phyloP scores from a whole-genome alignment of 2,797 vertebrate species.

The Eremophila alpestris region DNA sequence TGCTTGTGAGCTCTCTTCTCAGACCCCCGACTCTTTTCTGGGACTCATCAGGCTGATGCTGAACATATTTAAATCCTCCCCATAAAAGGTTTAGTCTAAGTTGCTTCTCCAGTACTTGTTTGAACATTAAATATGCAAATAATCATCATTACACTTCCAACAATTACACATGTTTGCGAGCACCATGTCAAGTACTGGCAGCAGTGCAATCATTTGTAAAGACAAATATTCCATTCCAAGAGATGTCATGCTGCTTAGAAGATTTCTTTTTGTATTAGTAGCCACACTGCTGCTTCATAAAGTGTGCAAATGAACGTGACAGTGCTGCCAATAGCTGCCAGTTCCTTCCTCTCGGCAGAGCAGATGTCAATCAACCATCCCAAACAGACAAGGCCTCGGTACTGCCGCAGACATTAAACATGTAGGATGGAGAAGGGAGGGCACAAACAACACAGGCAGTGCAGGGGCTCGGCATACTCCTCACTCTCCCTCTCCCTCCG shows the following conservation, averaged over 20 bases:
- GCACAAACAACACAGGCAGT: slow-evolving; percentile 73
- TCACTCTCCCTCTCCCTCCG: background rate
- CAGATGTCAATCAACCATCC: slow-evolving; percentile 93
- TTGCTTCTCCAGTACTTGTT: slow-evolving; percentile 81
- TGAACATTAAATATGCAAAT: slow-evolving; percentile 89
- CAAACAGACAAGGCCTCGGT: slow-evolving; percentile 81
- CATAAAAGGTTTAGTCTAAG: slow-evolving; percentile 80
- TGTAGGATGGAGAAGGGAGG: slow-evolving; percentile 75
- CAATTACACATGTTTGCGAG: slow-evolving; percentile 87
- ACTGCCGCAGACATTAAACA: slow-evolving; percentile 77
- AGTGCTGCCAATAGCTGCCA: slow-evolving; percentile 83
- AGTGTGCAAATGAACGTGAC: slow-evolving; percentile 84
- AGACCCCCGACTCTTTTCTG: slow-evolving; percentile 65
- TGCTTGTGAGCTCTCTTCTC: slow-evolving; percentile 36
- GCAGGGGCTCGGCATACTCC: slow-evolving; percentile 51
- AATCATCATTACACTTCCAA: slow-evolving; percentile 86
- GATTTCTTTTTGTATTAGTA: slow-evolving; percentile 87
- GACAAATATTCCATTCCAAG: slow-evolving; percentile 93
- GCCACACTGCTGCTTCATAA: slow-evolving; percentile 87
- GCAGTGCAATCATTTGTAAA: slow-evolving; percentile 86
- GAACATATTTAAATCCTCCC: slow-evolving; percentile 77
- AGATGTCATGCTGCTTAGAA: slow-evolving; percentile 96
- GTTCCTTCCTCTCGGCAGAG: slow-evolving; percentile 86
- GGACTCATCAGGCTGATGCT: slow-evolving; percentile 71
- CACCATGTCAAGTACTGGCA: slow-evolving; percentile 84